Conservation (phyloP, 1,140 invertebrate species). For the Goniozus legneri region DNA sequence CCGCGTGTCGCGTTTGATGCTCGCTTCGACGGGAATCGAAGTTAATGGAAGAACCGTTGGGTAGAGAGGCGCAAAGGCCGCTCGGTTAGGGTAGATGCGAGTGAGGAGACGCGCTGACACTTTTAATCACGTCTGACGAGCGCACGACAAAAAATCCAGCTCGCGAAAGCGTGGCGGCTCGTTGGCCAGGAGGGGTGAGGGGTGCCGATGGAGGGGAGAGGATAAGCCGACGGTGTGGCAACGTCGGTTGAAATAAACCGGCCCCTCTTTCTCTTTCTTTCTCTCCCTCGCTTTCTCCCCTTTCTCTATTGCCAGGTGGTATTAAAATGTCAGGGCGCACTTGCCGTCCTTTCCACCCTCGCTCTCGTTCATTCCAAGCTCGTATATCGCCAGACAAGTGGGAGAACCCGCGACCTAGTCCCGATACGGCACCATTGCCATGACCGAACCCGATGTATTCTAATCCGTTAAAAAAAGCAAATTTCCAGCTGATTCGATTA, state of each 20-base stretch:
- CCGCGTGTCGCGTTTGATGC: conserved; percentile 20
- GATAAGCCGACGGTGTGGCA: too few species aligned
- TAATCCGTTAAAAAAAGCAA: too few species aligned
- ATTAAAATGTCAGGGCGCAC: conserved; percentile 28
- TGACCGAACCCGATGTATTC: too few species aligned
- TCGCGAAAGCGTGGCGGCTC: conserved; percentile 8
- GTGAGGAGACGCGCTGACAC: conserved; percentile 3
- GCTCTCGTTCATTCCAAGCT: too few species aligned
- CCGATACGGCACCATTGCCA: too few species aligned
- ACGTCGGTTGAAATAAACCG: neutral
- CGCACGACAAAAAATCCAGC: conserved; percentile 23
- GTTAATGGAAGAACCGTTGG: conserved; percentile 20
- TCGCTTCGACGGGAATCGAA: conserved; percentile 25
- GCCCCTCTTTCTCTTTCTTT: neutral
- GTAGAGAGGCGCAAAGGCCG: neutral
- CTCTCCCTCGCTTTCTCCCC: neutral
- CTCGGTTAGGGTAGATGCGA: neutral
- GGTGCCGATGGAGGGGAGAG: neutral
- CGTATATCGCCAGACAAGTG: neutral
- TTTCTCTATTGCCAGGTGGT: neutral
- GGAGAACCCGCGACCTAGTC: too few species aligned
- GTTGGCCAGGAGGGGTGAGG: neutral
- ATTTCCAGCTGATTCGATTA: too few species aligned
- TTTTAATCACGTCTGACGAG: conserved; percentile 27
- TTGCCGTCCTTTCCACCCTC: too few species aligned